Evolutionary conservation across 2,888 invertebrate species (phyloP).

Genomic region (Drosophila kambysellisi): DNA sequence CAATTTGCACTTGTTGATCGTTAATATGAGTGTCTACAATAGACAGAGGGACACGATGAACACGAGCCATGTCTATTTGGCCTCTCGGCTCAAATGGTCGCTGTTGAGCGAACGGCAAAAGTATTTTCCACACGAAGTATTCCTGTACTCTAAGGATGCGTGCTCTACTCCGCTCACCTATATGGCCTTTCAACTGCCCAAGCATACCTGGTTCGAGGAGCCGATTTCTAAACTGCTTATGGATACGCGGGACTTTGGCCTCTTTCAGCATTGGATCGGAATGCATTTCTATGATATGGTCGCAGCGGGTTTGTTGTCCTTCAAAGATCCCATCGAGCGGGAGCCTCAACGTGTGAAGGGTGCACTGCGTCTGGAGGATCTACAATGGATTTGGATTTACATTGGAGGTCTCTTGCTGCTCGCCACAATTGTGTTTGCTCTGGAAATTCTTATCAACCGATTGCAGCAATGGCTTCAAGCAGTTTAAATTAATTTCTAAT

Average conservation of each 20-base stretch:
- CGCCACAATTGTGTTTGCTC: constrained; percentile 29
- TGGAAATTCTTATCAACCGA: constrained; percentile 33
- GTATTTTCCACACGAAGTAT: constrained; percentile 58
- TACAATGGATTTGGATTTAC: constrained; percentile 59
- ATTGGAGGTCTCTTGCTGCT: constrained; percentile 38
- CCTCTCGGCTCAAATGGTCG: constrained; percentile 59
- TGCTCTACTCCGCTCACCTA: constrained; percentile 41
- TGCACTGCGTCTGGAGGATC: constrained; percentile 49
- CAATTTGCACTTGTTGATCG: background rate
- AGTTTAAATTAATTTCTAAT: background rate
- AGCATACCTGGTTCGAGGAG: constrained; percentile 52
- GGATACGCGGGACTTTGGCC: constrained; percentile 53
- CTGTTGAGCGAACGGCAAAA: constrained; percentile 59
- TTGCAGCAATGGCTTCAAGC: background rate
- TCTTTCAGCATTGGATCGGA: constrained; percentile 59
- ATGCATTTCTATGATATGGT: constrained; percentile 71
- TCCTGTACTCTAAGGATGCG: constrained; percentile 62
- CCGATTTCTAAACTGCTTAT: constrained; percentile 54
- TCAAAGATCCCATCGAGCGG: constrained; percentile 49
- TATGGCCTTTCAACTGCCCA: constrained; percentile 52
- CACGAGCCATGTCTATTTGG: constrained; percentile 55
- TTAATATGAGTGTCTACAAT: constrained; percentile 37
- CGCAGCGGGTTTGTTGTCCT: constrained; percentile 52
- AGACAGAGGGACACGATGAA: constrained; percentile 50
- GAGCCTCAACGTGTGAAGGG: constrained; percentile 4